Evolutionary conservation across 1,140 invertebrate genomes (phyloP).

Genomic region (Ceratina australensis): DNA sequence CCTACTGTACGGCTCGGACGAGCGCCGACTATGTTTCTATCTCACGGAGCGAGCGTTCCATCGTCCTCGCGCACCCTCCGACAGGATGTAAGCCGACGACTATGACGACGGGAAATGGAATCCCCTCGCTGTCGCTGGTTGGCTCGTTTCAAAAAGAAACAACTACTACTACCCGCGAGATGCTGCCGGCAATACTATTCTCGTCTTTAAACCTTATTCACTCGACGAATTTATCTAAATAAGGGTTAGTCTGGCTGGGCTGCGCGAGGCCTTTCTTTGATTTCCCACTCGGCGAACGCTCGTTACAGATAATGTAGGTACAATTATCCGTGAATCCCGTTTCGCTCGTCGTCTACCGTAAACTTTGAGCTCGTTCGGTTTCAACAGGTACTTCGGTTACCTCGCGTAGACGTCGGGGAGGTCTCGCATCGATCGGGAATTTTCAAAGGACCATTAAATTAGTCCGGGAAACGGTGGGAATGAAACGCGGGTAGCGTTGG

Average conservation of each 20-base stretch:
- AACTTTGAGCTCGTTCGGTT: neutral
- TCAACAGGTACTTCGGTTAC: slow-evolving; percentile 13
- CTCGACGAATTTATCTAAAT: no score
- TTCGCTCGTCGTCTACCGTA: neutral
- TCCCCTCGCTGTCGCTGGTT: slow-evolving; percentile 32
- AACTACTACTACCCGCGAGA: neutral
- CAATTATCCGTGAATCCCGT: neutral
- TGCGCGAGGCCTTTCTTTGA: no score
- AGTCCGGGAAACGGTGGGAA: slow-evolving; percentile 25
- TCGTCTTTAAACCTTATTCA: neutral
- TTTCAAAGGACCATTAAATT: neutral
- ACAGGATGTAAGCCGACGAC: slow-evolving; percentile 66
- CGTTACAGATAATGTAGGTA: no score
- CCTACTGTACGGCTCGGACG: slow-evolving; percentile 17
- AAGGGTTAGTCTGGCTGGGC: no score
- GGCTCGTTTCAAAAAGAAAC: neutral
- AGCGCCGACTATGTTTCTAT: slow-evolving; percentile 8
- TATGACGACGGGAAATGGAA: slow-evolving; percentile 65
- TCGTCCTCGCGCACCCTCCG: slow-evolving; percentile 42
- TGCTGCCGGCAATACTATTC: neutral
- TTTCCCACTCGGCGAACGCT: no score
- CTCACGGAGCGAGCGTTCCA: slow-evolving; percentile 7
- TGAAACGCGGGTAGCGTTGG: slow-evolving; percentile 23
- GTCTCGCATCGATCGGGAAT: neutral
- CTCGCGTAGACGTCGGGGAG: no score